Evolutionary conservation across 30 jellyfish, hydroid and myxozoan species (phyloP).

Genomic region (Clytia hemisphaerica): DNA sequence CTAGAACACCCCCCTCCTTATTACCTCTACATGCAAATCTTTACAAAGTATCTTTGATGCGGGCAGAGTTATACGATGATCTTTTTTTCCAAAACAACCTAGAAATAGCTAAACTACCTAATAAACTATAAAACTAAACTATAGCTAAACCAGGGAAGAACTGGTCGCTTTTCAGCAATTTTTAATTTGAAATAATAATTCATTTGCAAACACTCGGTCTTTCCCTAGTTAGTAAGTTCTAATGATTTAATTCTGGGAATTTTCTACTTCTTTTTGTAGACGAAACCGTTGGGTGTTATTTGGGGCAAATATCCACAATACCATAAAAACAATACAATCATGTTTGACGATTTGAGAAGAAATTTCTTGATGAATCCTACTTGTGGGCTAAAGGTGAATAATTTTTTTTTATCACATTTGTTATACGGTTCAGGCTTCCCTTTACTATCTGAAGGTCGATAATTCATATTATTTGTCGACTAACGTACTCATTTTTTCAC

Average conservation of each 20-base stretch:
- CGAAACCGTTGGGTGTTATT: conserved; percentile 93
- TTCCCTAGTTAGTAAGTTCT: background rate
- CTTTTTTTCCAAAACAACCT: no score
- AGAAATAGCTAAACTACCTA: no score
- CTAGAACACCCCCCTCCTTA: no score
- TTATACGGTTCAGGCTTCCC: background rate
- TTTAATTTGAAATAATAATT: no score
- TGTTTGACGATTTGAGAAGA: conserved; percentile 83
- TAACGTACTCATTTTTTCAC: background rate
- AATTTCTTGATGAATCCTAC: conserved; percentile 91
- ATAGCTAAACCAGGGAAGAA: no score
- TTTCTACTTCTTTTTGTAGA: conserved; percentile 35
- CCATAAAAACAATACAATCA: conserved; percentile 51
- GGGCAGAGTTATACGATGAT: no score
- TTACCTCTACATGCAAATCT: no score
- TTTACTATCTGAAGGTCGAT: background rate
- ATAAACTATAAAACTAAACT: no score
- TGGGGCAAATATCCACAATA: conserved; percentile 96
- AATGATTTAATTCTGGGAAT: background rate
- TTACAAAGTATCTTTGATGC: no score
- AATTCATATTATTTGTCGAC: background rate
- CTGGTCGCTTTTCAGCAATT: no score
- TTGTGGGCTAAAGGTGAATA: conserved; percentile 71
- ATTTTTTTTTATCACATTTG: background rate
- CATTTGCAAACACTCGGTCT: background rate